Base-by-base conservation (phyloP, 2,888 invertebrate genomes). In the Rhyacophila evoluta region DNA sequence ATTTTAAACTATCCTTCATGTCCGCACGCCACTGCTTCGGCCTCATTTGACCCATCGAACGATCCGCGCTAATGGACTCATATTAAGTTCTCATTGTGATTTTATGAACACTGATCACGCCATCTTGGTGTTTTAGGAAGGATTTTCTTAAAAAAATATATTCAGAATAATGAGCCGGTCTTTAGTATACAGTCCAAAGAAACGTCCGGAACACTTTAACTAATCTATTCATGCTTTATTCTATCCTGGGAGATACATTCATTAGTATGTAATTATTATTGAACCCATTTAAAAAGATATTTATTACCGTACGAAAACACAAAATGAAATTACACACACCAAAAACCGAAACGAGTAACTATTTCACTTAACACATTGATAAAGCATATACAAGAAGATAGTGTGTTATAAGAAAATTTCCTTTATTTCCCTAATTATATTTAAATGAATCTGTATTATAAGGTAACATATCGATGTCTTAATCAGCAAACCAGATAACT, bases 41-140 rank as follows among this genome's bases (percentile, higher is more conserved):
- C 55, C 55, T 55, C 55, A 55, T 55, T 55, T 25, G 55, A 55
- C 55, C 55, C 55, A 55, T 55, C 55, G 55, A 55, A 55, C 55
- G 55, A 55, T 55, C 68, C 72, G 75, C 75, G 79, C 75, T 79
- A 79, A 79, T 79, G 79, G 75, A 72, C 72, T 67, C 67, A 72
- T 79, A 79, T 79, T 79, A 79, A 79, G 79, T 79, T 79, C 79
- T 75, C 79, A 79, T 79, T 79, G 79, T 79, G 79, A 72, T 79
- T 75, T 79, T 79, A 79, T 74, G 75, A 68, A 33, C 27, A 37
- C 19, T 68, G 75, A 79, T 79, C 79, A 79, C 79, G 79, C 79
- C 79, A 79, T 75, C 75, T 36, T 71, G 75, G 79, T 79, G 75
- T 79, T 79, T 75, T 37, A 72, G 39, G 25, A 68, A 79, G 75